phyloP scores from a whole-genome alignment of 92 coral and sea anemone species.

The Palythoa heliodiscus region DNA sequence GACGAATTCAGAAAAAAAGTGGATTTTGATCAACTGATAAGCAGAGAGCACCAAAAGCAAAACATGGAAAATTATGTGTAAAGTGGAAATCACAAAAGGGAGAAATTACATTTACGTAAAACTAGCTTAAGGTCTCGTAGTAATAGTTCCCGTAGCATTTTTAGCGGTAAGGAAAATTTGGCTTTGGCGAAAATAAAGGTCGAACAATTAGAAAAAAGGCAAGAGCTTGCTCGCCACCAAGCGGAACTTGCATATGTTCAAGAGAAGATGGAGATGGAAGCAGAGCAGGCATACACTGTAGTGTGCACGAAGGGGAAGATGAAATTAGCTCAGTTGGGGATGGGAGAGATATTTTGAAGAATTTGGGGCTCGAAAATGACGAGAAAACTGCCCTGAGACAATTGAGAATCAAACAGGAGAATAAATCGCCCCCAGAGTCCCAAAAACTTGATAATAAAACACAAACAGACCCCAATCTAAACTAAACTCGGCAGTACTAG shows the following conservation, averaged over 20 bases:
- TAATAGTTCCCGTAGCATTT: slow-evolving; percentile 15
- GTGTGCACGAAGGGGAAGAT: neutral
- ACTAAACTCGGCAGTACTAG: too few species aligned
- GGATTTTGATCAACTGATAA: slow-evolving; percentile 27
- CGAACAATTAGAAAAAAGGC: slow-evolving; percentile 46
- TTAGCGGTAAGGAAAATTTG: slow-evolving; percentile 34
- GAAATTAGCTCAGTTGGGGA: neutral
- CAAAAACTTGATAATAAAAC: too few species aligned
- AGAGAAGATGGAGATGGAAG: slow-evolving; percentile 11
- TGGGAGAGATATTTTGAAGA: neutral
- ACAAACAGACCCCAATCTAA: too few species aligned
- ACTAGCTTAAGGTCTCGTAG: slow-evolving; percentile 21
- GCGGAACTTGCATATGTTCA: slow-evolving; percentile 9
- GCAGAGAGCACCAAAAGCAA: slow-evolving; percentile 8
- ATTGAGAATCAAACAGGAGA: slow-evolving; percentile 1
- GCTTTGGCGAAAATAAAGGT: slow-evolving; percentile 44
- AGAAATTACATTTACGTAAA: neutral
- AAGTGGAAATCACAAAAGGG: neutral
- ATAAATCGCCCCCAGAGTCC: neutral
- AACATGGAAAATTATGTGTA: neutral
- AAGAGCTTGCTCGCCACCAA: slow-evolving; percentile 29
- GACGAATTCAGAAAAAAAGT: slow-evolving; percentile 31
- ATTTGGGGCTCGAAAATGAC: neutral
- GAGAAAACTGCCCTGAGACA: neutral
- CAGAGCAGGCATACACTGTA: neutral